These are phyloP conservation scores for Meta bourneti DNA, from an alignment of 2,888 invertebrate genomes.

Conservation along the genomic window DNA sequence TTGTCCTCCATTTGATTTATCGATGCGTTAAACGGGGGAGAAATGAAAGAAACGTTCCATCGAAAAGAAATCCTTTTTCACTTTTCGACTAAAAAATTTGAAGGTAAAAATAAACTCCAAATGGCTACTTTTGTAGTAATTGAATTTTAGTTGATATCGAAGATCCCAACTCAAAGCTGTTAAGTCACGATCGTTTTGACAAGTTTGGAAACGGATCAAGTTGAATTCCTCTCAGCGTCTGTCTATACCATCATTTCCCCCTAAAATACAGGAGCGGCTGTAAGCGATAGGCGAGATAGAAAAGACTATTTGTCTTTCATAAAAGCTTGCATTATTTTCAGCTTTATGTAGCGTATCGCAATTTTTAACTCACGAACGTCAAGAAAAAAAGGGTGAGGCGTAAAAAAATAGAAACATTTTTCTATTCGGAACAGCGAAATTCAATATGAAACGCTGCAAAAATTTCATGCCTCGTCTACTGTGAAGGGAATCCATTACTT, in stretches of 20 bases:
- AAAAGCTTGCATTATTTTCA: slow-evolving; percentile 59
- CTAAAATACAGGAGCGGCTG: slow-evolving; percentile 10
- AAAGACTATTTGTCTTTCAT: slow-evolving; percentile 57
- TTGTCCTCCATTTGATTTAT: background rate
- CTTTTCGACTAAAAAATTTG: background rate
- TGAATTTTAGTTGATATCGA: background rate
- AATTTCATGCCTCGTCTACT: slow-evolving; percentile 59
- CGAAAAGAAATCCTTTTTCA: background rate
- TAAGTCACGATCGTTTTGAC: background rate
- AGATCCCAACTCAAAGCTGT: background rate
- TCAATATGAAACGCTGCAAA: slow-evolving; percentile 56
- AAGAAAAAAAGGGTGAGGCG: background rate
- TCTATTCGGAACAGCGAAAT: slow-evolving; percentile 44
- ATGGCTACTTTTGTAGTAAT: background rate
- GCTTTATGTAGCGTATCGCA: slow-evolving; percentile 58
- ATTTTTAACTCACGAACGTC: slow-evolving; percentile 36
- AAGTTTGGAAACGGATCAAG: background rate
- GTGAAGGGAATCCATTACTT: slow-evolving; percentile 62
- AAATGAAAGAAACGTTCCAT: background rate
- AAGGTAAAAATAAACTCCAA: background rate
- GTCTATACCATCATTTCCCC: slow-evolving; percentile 7
- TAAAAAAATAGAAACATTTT: slow-evolving; percentile 19
- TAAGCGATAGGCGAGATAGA: slow-evolving; percentile 34
- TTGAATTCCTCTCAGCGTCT: slow-evolving; percentile 9
- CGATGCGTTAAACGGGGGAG: background rate